Evolutionary conservation across 2,888 invertebrate genomes (phyloP).

Genomic region (Chromoteleia sp.): DNA sequence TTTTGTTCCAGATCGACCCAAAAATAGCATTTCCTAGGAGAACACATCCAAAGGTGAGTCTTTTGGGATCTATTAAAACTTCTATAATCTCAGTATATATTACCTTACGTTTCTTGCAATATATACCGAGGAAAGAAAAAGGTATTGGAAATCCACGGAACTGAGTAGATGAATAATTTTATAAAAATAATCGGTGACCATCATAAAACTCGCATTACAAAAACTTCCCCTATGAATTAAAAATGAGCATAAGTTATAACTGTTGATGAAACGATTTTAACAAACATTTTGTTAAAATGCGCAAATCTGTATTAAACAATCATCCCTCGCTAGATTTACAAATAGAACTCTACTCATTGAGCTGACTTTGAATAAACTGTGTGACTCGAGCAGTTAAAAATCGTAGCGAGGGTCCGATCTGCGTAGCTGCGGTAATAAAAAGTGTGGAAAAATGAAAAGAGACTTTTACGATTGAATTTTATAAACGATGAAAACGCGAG

Average conservation of each 20-base stretch:
- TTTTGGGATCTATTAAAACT: conserved; percentile 53
- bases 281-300: too few relatives aligned
- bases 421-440: conserved; percentile 30
- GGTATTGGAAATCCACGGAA: conserved; percentile 10
- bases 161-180: conserved; percentile 3
- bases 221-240: background rate
- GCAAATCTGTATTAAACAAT: conserved; percentile 5
- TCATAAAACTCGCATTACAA: background rate
- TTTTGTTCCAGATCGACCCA: conserved; percentile 97
- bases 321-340: background rate
- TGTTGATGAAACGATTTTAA: too few relatives aligned
- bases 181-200: background rate
- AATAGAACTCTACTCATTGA: conserved; percentile 36
- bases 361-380: conserved; percentile 39
- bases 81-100: conserved; percentile 50
- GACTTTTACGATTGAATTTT: conserved; percentile 82
- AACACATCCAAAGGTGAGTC: conserved; percentile 98
- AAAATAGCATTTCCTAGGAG: conserved; percentile 99
- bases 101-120: conserved; percentile 29
- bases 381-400: conserved; percentile 28
- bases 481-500: conserved; percentile 82
- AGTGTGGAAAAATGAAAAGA: conserved; percentile 67
- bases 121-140: conserved; percentile 21
- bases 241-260: background rate
- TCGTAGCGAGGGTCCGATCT: conserved; percentile 47